Evolutionary conservation across 2,797 vertebrate genomes (phyloP).

Genomic region (Cryptoprocta ferox): DNA sequence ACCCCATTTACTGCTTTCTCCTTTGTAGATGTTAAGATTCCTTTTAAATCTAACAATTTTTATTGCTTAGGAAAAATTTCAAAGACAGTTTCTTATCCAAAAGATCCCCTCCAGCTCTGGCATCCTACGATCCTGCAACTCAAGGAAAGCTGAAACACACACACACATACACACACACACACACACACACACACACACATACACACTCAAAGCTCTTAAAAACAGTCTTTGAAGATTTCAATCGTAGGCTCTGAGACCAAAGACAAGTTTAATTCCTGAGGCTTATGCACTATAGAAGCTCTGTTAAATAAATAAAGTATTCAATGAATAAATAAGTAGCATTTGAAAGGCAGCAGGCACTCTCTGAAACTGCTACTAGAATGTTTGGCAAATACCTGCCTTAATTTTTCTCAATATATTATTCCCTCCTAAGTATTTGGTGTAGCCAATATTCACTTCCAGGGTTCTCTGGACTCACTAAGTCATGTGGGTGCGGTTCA

Average conservation of each 20-base stretch:
- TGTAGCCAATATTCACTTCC: neutral
- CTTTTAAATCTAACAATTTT: conserved; percentile 49
- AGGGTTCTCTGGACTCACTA: neutral
- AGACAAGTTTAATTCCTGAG: conserved; percentile 46
- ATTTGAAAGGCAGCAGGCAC: conserved; percentile 44
- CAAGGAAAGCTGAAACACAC: neutral
- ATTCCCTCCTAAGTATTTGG: neutral
- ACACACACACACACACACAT: neutral
- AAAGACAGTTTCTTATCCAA: neutral
- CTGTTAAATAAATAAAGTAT: conserved; percentile 65
- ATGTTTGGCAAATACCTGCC: conserved; percentile 19
- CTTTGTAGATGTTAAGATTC: neutral
- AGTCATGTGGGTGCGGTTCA: neutral
- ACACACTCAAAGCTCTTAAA: neutral
- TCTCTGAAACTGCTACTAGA: conserved; percentile 4
- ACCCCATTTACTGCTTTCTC: neutral
- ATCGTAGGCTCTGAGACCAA: neutral
- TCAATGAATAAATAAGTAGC: conserved; percentile 50
- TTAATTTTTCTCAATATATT: conserved; percentile 38
- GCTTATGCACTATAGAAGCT: neutral
- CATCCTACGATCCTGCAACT: neutral
- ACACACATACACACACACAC: neutral
- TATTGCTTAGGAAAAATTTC: neutral
- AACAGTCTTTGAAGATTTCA: conserved; percentile 37
- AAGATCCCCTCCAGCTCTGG: neutral